These are phyloP conservation scores for Spizaetus ornatus DNA, from an alignment of 2,113 vertebrate genomes.

Conservation along the genomic window DNA sequence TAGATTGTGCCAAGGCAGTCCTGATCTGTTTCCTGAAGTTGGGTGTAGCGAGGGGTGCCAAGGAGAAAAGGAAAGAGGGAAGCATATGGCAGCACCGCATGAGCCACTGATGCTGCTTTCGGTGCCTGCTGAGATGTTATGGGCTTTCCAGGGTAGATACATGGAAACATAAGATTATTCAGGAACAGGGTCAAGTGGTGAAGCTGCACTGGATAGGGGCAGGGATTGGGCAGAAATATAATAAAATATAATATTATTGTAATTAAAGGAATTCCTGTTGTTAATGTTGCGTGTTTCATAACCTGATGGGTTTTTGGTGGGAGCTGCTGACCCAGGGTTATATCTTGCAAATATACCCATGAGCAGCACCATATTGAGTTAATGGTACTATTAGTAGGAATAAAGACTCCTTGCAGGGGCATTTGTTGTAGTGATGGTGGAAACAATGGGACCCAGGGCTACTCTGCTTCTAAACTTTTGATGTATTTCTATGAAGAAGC, in stretches of 20 bases:
- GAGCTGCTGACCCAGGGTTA: neutral
- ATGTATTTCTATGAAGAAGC: neutral
- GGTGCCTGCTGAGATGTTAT: neutral
- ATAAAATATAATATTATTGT: neutral
- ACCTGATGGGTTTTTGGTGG: neutral
- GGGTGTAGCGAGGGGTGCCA: neutral
- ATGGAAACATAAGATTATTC: neutral
- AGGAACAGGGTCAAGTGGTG: neutral
- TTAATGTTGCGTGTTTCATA: neutral
- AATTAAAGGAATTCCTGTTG: neutral
- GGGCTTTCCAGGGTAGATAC: neutral
- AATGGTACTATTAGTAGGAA: neutral
- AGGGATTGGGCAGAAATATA: neutral
- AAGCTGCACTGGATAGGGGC: neutral
- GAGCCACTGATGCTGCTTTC: neutral
- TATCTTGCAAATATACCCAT: neutral
- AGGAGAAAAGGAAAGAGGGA: neutral
- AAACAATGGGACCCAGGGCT: neutral
- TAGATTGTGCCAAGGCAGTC: neutral
- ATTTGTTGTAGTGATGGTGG: neutral
- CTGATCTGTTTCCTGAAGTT: neutral
- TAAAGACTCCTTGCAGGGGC: neutral
- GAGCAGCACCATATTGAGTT: neutral
- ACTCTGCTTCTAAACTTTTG: neutral
- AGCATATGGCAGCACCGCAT: constrained; percentile 11